phyloP scores from a whole-genome alignment of 2,888 invertebrate species.

The Craniophora ligustri region DNA sequence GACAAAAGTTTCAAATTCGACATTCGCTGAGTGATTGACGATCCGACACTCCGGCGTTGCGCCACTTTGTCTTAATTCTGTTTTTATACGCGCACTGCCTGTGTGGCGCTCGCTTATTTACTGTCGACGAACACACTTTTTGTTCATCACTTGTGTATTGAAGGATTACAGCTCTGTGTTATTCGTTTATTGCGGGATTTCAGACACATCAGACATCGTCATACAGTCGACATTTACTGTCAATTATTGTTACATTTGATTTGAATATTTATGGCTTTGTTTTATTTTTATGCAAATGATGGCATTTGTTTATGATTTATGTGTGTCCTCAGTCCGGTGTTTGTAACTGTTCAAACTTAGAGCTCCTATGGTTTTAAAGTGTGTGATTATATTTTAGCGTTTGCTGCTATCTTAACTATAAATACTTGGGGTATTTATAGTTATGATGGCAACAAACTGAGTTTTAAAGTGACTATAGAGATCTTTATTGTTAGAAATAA shows the following conservation, averaged over 20 bases:
- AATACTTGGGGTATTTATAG: not conserved
- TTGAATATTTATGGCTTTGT: not conserved
- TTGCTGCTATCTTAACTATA: too few species aligned
- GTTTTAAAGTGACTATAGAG: too few species aligned
- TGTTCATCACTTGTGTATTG: conserved; percentile 24
- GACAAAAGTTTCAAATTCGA: conserved; percentile 52
- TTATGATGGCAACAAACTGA: too few species aligned
- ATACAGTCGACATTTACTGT: not conserved
- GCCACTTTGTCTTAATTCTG: conserved; percentile 63
- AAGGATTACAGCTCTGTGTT: conserved; percentile 19
- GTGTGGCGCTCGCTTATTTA: conserved; percentile 47
- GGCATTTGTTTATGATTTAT: too few species aligned
- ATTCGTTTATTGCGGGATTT: conserved; percentile 15
- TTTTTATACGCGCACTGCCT: conserved; percentile 53
- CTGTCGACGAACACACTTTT: conserved; percentile 31
- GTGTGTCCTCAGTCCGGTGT: too few species aligned
- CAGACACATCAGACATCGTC: not conserved
- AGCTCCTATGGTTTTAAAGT: too few species aligned
- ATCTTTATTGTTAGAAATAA: too few species aligned
- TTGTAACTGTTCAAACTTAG: too few species aligned
- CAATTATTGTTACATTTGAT: not conserved
- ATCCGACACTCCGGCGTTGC: conserved; percentile 35
- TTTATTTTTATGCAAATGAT: not conserved
- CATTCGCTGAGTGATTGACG: conserved; percentile 60
- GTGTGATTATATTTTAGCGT: too few species aligned